Base-by-base conservation (phyloP, 1,140 invertebrate species). In the Drosophila simulans region DNA sequence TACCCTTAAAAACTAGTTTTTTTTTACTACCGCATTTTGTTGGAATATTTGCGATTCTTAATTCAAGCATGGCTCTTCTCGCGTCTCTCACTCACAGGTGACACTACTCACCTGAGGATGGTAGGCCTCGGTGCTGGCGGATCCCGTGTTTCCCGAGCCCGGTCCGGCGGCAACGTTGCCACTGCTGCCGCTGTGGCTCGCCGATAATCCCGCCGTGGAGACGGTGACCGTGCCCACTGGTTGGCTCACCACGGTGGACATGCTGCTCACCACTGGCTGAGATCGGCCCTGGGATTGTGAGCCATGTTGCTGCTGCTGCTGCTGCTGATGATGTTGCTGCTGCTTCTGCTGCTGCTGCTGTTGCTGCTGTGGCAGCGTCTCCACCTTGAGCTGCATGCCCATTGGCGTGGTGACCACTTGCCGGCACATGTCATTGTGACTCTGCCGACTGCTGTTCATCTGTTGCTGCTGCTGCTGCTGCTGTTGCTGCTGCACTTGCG, bases 81-180 rank as follows among this genome's bases (percentile, higher is more conserved):
- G 13, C 3, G 2, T 17, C n/a, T 7, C 27, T 20, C 27, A 12
- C 7, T 20, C 13, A 39, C 8, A 4, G 17, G 3, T 31, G 31
- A 31, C 42, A 4, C 8, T 1, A 68, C 75, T 71, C 37, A 84
- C 83, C 94, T 98, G 96, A 17, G 97, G 97, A 86, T 96, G 98
- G 91, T 98, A 99, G 42, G 96, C 96, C 76, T 94, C 94, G 46
- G 95, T 95, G 84, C 94, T 93, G 80, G 73, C 60, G 91, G 72
- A 25, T 25, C 39, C 60, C 10, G 56, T 22, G 27, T 10, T 27
- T n/a, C 46, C 48, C 22, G 22, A 15, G 2, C 22, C 46, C 27
- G 27, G 5, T 34, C 40, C 53, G 25, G 46, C 43, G n/a, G 22
- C 60, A 31, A 45, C 55, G 42, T 40, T 15, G 17, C 63, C 37